Base-by-base conservation (phyloP, 2,113 vertebrate genomes). In the Vidua macroura region DNA sequence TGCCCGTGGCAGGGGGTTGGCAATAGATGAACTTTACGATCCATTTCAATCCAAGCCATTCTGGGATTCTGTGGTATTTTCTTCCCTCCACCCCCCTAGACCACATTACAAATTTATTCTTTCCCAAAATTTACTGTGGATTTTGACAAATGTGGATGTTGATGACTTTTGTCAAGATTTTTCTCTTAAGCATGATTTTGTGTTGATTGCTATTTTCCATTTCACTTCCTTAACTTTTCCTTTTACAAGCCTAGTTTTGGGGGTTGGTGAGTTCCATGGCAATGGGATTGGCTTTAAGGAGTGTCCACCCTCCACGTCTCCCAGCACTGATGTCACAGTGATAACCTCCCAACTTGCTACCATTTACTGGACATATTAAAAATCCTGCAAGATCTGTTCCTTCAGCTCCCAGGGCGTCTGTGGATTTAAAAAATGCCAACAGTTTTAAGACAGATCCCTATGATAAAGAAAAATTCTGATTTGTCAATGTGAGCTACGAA, bases 11-110 rank as follows among this genome's bases (percentile, higher is more conserved):
- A 75, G 6, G 9, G 11, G 2, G 5, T 15, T 31, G 25, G 18
- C 53, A 62, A 15, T 8, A 20, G 17, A 10, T 49, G 17, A 41
- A 10, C 14, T 60, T 83, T 35, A 53, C 35, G 30, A 17, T 31
- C 14, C 17, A 5, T 48, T 76, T 12, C n/a, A 48, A 31, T 31
- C 6, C 44, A 52, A 74, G 67, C 7, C 6, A 33, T 43, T 76
- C 33, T 7, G 21, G 4, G 4, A 41, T 55, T 69, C 41, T 15
- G 2, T 55, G 25, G 18, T 16, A 25, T 37, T 52, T 81, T 43
- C 3, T 35, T 12, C 5, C 27, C 30, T 6, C 4, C 5, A 10
- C 3, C 8, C 7, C 7, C 2, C 2, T 1, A n/a, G 35, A 79
- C 22, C 15, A 30, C 0, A 0, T 18, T 66, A 24, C 10, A 58